Percentiles rank a stretch among this genome's conserved stretches.
phyloP scores from a whole-genome alignment of 2,113 vertebrate genomes.

The Capreolus pygargus region DNA sequence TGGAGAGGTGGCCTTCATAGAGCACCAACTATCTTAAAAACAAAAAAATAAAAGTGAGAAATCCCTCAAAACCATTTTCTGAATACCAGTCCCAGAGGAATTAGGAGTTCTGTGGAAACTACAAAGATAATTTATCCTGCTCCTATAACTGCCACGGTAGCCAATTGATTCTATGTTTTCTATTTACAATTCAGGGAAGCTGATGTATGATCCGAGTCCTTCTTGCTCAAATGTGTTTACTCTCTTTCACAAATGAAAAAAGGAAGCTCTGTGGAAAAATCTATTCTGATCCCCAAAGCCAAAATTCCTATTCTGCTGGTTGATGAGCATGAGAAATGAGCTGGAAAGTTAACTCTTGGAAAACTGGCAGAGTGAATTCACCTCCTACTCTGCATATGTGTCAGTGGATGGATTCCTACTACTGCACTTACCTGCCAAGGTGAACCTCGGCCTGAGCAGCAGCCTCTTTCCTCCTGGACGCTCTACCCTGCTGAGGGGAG shows the following conservation, averaged over 20 bases:
- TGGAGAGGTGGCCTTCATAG: not conserved
- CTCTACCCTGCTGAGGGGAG: not conserved
- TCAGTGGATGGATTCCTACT: not conserved
- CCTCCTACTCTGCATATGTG: not conserved
- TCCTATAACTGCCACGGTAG: not conserved
- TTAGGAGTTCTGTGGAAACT: not conserved
- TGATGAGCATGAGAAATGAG: not conserved
- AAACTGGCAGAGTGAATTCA: not conserved
- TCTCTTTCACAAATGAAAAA: not conserved
- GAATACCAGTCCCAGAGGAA: not conserved
- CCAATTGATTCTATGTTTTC: not conserved
- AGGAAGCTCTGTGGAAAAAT: not conserved
- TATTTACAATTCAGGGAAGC: not conserved
- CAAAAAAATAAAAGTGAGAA: not conserved
- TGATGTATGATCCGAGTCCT: not conserved
- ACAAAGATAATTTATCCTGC: not conserved
- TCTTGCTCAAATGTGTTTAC: not conserved
- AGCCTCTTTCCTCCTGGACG: conserved; percentile 45
- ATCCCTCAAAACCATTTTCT: not conserved
- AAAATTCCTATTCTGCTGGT: not conserved
- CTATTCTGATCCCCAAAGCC: not conserved
- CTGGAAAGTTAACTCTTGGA: not conserved
- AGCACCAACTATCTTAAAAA: not conserved
- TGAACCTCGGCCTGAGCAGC: not conserved
- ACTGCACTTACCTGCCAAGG: not conserved